Conservation (phyloP, 2,888 invertebrate species). For the Dromius quadrimaculatus region DNA sequence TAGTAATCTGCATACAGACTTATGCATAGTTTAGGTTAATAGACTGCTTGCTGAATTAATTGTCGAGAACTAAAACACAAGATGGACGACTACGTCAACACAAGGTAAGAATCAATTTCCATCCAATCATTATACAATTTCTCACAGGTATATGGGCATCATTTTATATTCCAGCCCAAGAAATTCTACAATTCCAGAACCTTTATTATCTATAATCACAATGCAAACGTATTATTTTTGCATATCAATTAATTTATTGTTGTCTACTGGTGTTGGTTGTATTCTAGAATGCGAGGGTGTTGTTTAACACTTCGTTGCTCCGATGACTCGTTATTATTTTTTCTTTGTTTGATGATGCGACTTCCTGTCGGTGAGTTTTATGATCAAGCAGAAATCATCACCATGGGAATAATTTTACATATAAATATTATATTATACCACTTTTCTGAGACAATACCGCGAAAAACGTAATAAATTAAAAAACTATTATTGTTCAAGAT, state of each 20-base stretch:
- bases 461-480: background rate
- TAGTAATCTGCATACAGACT: conserved; percentile 33
- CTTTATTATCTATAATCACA: too few relatives aligned
- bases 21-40: conserved; percentile 37
- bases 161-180: too few relatives aligned
- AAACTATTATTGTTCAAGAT: too few relatives aligned
- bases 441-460: background rate
- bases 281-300: conserved; percentile 12
- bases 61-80: conserved; percentile 28
- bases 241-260: conserved; percentile 43
- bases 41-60: conserved; percentile 35
- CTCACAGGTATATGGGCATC: background rate
- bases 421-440: conserved; percentile 2
- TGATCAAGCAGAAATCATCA: conserved; percentile 6
- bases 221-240: conserved; percentile 28
- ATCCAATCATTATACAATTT: background rate
- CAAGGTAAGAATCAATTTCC: background rate
- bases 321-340: conserved; percentile 31
- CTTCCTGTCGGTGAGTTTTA: conserved; percentile 18
- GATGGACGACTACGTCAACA: conserved; percentile 34
- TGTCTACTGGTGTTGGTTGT: conserved; percentile 37
- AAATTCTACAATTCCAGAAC: too few relatives aligned
- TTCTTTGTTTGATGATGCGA: conserved; percentile 24
- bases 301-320: conserved; percentile 13
- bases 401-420: conserved; percentile 7